phyloP scores from a whole-genome alignment of 2,888 invertebrate species.

The Ametastegia equiseti region DNA sequence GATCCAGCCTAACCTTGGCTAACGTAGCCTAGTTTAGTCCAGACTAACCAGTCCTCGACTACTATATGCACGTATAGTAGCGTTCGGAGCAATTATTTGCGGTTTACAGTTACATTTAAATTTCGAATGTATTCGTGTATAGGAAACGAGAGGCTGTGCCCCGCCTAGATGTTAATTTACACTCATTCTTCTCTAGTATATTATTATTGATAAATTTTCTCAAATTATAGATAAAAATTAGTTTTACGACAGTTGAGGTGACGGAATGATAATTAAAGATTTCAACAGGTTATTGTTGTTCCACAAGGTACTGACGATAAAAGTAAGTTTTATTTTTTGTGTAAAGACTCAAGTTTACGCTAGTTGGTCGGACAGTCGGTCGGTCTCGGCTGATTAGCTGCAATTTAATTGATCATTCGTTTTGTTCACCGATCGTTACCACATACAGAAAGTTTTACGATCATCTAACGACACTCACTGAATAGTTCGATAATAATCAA shows the following conservation, averaged over 20 bases:
- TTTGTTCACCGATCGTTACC: slow-evolving; percentile 12
- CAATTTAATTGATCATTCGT: slow-evolving; percentile 16
- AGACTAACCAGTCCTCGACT: slow-evolving; percentile 34
- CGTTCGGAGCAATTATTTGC: slow-evolving; percentile 36
- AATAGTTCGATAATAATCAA: slow-evolving; percentile 18
- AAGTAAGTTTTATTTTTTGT: background rate
- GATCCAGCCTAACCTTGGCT: slow-evolving; percentile 36
- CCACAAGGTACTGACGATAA: background rate
- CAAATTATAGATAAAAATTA: background rate
- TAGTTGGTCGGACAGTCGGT: background rate
- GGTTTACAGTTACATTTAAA: slow-evolving; percentile 43
- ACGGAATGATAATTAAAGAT: slow-evolving; percentile 24
- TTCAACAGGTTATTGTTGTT: background rate
- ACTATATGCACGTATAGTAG: background rate
- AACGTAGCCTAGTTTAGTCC: slow-evolving; percentile 41
- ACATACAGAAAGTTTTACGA: slow-evolving; percentile 25
- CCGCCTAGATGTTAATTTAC: background rate
- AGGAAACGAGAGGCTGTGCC: no score
- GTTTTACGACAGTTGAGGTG: background rate
- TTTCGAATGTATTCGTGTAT: background rate
- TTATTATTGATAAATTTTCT: background rate
- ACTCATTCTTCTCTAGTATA: background rate
- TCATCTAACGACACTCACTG: background rate
- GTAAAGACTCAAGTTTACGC: background rate
- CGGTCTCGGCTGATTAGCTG: background rate